Evolutionary conservation across 1,140 invertebrate species (phyloP).

Genomic region (Orius insidiosus): DNA sequence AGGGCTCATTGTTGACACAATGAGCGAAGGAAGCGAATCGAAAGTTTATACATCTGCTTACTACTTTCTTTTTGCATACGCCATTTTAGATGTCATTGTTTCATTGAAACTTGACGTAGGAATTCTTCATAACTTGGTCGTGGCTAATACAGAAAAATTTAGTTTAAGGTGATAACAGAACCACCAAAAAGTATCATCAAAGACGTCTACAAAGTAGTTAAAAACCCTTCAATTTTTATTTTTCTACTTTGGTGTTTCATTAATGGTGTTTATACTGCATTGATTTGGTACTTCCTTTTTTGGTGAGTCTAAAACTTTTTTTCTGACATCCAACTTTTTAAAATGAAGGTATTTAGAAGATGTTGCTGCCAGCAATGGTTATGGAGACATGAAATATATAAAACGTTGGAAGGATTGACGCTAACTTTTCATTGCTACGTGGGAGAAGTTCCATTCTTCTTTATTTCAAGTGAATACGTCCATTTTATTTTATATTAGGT

Average conservation of each 20-base stretch:
- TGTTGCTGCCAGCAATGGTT: conserved; percentile 32
- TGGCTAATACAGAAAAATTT: conserved; percentile 3
- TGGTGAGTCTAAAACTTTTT: conserved; percentile 30
- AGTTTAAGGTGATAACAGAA: too few species aligned
- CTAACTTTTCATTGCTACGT: conserved; percentile 64
- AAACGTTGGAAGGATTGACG: conserved; percentile 64
- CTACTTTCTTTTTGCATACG: conserved; percentile 47
- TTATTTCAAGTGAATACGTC: conserved; percentile 50
- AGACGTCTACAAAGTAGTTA: too few species aligned
- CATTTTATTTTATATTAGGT: too few species aligned
- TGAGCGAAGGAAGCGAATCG: conserved; percentile 36
- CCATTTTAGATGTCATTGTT: conserved; percentile 47
- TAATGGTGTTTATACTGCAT: conserved; percentile 64
- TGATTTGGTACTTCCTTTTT: conserved; percentile 76
- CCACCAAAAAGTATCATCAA: too few species aligned
- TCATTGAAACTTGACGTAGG: conserved; percentile 34
- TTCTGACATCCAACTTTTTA: too few species aligned
- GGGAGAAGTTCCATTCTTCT: conserved; percentile 78
- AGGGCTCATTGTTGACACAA: conserved; percentile 54
- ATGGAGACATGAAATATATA: conserved; percentile 38
- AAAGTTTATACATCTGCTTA: conserved; percentile 65
- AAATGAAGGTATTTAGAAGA: conserved; percentile 58
- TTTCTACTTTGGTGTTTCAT: conserved; percentile 65
- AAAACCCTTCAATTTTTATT: conserved; percentile 20
- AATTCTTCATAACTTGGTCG: neutral